Evolutionary conservation across 1,140 invertebrate species (phyloP).

Genomic region (Notospermus geniculatus): DNA sequence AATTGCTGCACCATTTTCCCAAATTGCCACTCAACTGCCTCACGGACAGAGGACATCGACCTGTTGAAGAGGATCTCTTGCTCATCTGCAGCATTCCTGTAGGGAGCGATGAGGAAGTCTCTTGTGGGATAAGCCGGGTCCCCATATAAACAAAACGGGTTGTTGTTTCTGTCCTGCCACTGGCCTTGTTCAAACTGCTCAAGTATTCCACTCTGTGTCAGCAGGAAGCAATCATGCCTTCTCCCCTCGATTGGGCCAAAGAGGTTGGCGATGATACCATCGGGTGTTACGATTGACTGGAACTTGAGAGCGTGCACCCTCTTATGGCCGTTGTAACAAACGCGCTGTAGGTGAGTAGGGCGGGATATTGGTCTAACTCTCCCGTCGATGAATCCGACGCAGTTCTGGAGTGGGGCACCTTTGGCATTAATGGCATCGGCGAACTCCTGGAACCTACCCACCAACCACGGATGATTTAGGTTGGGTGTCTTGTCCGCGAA

Average conservation of each 20-base stretch:
- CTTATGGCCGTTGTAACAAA: slow-evolving; percentile 4
- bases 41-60: not conserved
- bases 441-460: no score
- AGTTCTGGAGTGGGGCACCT: slow-evolving; percentile 6
- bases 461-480: no score
- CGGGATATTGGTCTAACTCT: not conserved
- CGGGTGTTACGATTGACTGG: not conserved
- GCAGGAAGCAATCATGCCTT: not conserved
- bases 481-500: no score
- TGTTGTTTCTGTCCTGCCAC: not conserved
- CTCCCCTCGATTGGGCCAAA: not conserved
- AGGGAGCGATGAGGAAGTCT: not conserved
- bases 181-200: not conserved
- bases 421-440: not conserved
- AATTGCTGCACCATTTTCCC: not conserved
- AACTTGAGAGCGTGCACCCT: slow-evolving; percentile 1
- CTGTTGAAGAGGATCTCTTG: not conserved
- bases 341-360: not conserved
- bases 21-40: not conserved
- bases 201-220: not conserved
- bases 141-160: slow-evolving; percentile 3
- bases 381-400: slow-evolving; percentile 5
- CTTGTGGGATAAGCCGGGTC: not conserved
- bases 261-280: slow-evolving; percentile 8
- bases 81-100: not conserved